These are phyloP conservation scores for Drosophila tropicalis DNA, from an alignment of 1,140 invertebrate genomes.

Conservation along the genomic window DNA sequence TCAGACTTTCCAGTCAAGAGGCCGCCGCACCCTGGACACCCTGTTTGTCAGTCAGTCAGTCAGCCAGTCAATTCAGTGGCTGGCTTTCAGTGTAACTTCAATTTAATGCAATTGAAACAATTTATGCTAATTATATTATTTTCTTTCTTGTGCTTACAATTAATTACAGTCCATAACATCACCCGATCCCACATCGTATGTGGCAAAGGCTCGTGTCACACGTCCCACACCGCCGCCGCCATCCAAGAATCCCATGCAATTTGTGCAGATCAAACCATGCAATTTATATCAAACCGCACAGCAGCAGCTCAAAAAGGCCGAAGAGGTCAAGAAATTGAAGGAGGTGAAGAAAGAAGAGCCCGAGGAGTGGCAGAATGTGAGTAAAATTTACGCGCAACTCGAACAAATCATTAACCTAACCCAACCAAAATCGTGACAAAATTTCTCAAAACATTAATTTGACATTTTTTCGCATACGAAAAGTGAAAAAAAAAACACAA, in stretches of 20 bases:
- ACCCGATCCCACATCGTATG: conserved; percentile 80
- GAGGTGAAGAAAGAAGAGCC: conserved; percentile 90
- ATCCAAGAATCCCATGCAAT: conserved; percentile 93
- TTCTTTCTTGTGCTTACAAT: conserved; percentile 30
- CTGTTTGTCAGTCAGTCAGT: not conserved
- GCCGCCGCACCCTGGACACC: conserved; percentile 49
- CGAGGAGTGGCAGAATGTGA: conserved; percentile 96
- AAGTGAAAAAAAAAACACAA: not conserved
- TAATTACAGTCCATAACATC: conserved; percentile 76
- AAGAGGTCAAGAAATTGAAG: conserved; percentile 92
- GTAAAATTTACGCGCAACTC: conserved; percentile 64
- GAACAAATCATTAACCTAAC: conserved; percentile 29
- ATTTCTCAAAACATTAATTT: conserved; percentile 42
- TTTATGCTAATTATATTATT: conserved; percentile 66
- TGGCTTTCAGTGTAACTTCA: not conserved
- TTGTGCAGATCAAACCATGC: conserved; percentile 93
- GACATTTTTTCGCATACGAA: conserved; percentile 25
- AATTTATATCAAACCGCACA: conserved; percentile 92
- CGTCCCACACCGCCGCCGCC: conserved; percentile 89
- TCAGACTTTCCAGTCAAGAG: conserved; percentile 8
- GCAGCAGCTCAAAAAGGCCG: conserved; percentile 92
- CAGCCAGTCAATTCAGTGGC: not conserved
- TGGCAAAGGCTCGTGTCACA: conserved; percentile 83
- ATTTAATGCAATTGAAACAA: conserved; percentile 52
- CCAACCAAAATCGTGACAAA: conserved; percentile 62